Conservation (phyloP, 1,140 invertebrate species). For the Cylas formicarius region DNA sequence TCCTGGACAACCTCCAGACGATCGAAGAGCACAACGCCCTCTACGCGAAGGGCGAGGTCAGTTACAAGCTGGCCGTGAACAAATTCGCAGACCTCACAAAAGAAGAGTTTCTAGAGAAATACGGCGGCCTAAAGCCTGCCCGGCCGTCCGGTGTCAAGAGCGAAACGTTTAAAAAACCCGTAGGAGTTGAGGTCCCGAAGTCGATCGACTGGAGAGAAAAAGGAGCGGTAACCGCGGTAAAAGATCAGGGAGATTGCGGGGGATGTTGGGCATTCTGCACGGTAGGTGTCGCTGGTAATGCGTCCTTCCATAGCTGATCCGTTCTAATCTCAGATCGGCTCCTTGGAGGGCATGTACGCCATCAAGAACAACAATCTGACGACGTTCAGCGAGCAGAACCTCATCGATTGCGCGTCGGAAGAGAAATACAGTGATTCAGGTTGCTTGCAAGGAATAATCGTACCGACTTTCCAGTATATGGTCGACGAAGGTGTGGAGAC, state of each 20-base stretch:
- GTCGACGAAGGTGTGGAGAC: slow-evolving; percentile 86
- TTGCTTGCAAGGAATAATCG: slow-evolving; percentile 83
- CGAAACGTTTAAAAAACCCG: neutral
- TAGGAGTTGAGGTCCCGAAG: neutral
- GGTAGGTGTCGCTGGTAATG: slow-evolving; percentile 12
- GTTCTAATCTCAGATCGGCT: slow-evolving; percentile 66
- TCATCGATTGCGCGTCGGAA: slow-evolving; percentile 75
- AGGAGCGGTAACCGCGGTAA: slow-evolving; percentile 24
- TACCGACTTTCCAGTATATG: slow-evolving; percentile 85
- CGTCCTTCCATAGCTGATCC: neutral
- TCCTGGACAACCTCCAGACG: slow-evolving; percentile 72
- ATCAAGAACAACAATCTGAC: slow-evolving; percentile 75
- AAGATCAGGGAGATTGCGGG: slow-evolving; percentile 35
- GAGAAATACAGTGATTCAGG: slow-evolving; percentile 8
- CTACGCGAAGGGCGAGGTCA: slow-evolving; percentile 55
- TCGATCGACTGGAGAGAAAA: slow-evolving; percentile 26
- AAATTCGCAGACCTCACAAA: slow-evolving; percentile 78
- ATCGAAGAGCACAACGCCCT: slow-evolving; percentile 77
- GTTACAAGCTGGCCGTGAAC: slow-evolving; percentile 64
- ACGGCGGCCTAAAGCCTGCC: neutral
- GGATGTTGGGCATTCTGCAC: slow-evolving; percentile 50
- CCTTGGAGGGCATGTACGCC: slow-evolving; percentile 92
- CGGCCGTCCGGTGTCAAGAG: neutral
- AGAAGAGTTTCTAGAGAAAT: slow-evolving; percentile 60
- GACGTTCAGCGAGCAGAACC: slow-evolving; percentile 92